These are phyloP conservation scores for Drosophila sucinea DNA, from an alignment of 1,140 invertebrate species.

Conservation along the genomic window DNA sequence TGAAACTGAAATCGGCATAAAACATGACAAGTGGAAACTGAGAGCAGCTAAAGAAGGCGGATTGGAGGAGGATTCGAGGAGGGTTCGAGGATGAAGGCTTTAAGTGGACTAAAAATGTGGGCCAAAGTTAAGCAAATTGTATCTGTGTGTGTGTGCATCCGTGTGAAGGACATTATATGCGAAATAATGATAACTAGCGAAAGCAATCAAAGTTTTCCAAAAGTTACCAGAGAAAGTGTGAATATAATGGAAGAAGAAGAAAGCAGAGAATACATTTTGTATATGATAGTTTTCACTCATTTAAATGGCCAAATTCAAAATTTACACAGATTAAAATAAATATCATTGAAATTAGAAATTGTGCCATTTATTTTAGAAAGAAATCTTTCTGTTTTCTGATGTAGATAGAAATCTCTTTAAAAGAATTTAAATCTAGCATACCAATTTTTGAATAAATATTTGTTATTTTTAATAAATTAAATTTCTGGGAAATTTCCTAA, in stretches of 20 bases:
- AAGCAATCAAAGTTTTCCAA: conserved; percentile 47
- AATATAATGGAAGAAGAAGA: conserved; percentile 10
- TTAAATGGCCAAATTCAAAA: no score
- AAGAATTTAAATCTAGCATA: no score
- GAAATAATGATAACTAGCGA: conserved; percentile 28
- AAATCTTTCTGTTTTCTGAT: no score
- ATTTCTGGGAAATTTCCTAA: no score
- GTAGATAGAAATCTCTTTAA: no score
- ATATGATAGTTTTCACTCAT: no score
- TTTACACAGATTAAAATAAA: no score
- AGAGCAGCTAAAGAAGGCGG: conserved; percentile 1
- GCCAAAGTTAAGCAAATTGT: conserved; percentile 24
- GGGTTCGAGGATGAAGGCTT: conserved; percentile 4
- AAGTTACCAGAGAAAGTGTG: neutral
- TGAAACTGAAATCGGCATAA: conserved; percentile 58
- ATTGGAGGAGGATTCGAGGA: neutral
- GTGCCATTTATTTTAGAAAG: no score
- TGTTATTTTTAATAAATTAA: no score
- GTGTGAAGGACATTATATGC: neutral
- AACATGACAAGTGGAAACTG: conserved; percentile 57
- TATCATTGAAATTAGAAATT: no score
- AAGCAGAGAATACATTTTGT: no score
- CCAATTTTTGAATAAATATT: no score
- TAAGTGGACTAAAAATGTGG: conserved; percentile 22
- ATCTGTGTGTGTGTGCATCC: neutral